A percentile compares a stretch with the other conserved stretches of the same genome.
Evolutionary conservation across 2,888 invertebrate species (phyloP).

Genomic region (Drosophila pseudotakahashii): DNA sequence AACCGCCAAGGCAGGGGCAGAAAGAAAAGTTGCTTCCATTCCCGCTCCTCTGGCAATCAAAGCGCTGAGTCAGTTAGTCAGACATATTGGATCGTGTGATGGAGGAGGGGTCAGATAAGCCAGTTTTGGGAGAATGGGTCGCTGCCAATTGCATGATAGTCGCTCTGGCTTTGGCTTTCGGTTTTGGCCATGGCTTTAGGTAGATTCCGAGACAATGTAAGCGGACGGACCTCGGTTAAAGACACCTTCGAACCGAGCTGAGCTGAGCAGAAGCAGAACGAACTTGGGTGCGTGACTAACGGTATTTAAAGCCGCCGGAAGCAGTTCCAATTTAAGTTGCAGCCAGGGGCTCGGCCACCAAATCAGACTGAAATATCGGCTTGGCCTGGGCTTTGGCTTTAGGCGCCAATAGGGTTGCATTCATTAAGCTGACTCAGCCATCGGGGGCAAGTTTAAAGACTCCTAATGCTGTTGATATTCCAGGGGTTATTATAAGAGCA

Average conservation of each 20-base stretch:
- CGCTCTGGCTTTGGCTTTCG: conserved; percentile 15
- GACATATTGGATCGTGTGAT: conserved; percentile 70
- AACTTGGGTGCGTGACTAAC: conserved; percentile 83
- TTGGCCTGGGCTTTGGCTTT: background rate
- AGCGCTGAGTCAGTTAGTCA: conserved; percentile 80
- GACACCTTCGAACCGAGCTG: conserved; percentile 51
- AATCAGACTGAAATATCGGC: conserved; percentile 10
- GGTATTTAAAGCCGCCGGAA: conserved; percentile 84
- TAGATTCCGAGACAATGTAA: conserved; percentile 65
- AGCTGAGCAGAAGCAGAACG: background rate
- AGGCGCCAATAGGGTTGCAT: conserved; percentile 17
- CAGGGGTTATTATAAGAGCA: conserved; percentile 6
- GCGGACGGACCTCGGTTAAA: conserved; percentile 52
- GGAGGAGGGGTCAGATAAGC: conserved; percentile 39
- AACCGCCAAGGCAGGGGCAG: conserved; percentile 59
- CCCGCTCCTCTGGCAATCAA: conserved; percentile 72
- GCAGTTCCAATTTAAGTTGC: conserved; percentile 84
- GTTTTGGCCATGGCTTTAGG: conserved; percentile 14
- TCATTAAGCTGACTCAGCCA: conserved; percentile 57
- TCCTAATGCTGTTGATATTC: conserved; percentile 23
- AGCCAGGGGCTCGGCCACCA: conserved; percentile 54
- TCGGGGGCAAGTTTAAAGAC: conserved; percentile 40
- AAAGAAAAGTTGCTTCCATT: conserved; percentile 71
- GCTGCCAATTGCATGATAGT: conserved; percentile 54
- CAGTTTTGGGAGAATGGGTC: conserved; percentile 20